phyloP scores from a whole-genome alignment of 64 coral and sea anemone species.

The Astreopora myriophthalma region DNA sequence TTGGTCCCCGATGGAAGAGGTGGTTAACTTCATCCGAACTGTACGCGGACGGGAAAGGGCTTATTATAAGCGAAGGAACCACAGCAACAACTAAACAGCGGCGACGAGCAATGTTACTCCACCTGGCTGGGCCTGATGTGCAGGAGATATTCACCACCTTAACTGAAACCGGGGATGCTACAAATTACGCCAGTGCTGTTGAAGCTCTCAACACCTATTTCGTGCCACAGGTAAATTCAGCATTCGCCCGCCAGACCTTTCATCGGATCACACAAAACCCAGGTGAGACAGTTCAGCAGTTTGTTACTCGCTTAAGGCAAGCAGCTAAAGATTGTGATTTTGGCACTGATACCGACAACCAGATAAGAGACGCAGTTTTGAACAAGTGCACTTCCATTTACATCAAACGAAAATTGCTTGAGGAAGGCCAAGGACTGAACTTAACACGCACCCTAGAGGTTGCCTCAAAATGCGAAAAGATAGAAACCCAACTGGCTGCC shows the following conservation, averaged over 20 bases:
- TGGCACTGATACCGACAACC: conserved; percentile 36
- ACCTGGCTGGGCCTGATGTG: neutral
- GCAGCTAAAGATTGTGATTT: conserved; percentile 55
- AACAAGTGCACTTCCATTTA: neutral
- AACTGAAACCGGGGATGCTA: too few species aligned
- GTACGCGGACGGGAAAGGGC: too few species aligned
- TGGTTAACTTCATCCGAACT: neutral
- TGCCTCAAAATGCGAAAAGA: conserved; percentile 54
- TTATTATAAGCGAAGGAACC: too few species aligned
- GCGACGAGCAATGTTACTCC: too few species aligned
- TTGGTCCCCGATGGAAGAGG: conserved; percentile 7
- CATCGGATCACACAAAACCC: neutral
- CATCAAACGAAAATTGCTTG: too few species aligned
- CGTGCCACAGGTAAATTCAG: conserved; percentile 14
- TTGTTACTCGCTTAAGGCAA: conserved; percentile 1
- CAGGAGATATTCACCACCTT: conserved; percentile 46
- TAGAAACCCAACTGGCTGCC: neutral
- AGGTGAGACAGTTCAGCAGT: conserved; percentile 37
- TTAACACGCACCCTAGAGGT: conserved; percentile 29
- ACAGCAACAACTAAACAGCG: too few species aligned
- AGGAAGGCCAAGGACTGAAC: too few species aligned
- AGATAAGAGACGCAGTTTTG: conserved; percentile 44
- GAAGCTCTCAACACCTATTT: conserved; percentile 21
- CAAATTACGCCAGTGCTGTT: neutral
- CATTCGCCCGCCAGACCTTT: conserved; percentile 1